Percentiles rank a stretch among this genome's conserved stretches.
Conservation (phyloP, 1,140 invertebrate genomes). For the Anastatus disparis region DNA sequence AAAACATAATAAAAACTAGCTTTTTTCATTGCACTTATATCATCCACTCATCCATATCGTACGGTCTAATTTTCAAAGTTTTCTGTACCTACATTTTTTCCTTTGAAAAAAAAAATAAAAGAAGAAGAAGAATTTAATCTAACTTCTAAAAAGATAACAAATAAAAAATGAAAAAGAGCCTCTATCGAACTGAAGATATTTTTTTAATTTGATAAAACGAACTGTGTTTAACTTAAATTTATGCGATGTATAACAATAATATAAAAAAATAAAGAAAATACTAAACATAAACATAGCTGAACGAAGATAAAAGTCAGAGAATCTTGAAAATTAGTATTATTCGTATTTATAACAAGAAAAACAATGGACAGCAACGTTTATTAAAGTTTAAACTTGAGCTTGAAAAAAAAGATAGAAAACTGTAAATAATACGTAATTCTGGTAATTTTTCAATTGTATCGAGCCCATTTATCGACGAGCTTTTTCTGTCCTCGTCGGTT, state of each 20-base stretch:
- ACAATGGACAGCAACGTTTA: too few relatives aligned
- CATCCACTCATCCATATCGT: neutral
- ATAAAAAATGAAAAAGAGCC: slow-evolving; percentile 1
- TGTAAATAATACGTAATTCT: slow-evolving; percentile 21
- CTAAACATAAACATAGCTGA: neutral
- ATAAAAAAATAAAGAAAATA: neutral
- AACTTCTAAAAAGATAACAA: slow-evolving; percentile 17
- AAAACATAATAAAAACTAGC: neutral
- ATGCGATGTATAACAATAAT: neutral
- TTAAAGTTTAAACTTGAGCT: slow-evolving; percentile 30
- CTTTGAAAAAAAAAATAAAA: neutral
- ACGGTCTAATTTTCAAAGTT: slow-evolving; percentile 25
- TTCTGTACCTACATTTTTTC: neutral
- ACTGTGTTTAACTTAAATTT: slow-evolving; percentile 12
- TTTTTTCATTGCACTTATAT: slow-evolving; percentile 5
- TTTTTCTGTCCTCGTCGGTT: too few relatives aligned
- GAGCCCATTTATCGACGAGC: neutral
- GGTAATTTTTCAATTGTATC: slow-evolving; percentile 17
- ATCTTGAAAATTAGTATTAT: slow-evolving; percentile 2
- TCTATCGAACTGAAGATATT: slow-evolving; percentile 29
- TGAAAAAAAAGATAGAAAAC: slow-evolving; percentile 23
- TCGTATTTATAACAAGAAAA: neutral
- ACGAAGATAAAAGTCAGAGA: slow-evolving; percentile 14
- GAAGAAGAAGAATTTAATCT: neutral
- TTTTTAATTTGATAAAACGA: slow-evolving; percentile 36